These are phyloP conservation scores for Synanthedon vespiformis DNA, from an alignment of 2,888 invertebrate species.

Conservation along the genomic window DNA sequence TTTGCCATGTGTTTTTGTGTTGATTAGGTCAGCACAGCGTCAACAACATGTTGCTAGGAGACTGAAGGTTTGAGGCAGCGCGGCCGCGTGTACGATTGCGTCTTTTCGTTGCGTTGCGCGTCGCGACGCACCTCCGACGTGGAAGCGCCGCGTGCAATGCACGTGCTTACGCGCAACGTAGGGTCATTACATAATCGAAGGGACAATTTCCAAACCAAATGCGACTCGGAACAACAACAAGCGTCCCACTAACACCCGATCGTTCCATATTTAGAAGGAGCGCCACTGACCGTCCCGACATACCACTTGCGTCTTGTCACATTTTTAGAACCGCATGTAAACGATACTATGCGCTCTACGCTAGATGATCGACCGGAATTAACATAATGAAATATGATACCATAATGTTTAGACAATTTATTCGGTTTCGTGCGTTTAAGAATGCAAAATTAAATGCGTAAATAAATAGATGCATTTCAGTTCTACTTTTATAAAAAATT, in stretches of 20 bases:
- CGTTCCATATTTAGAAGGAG: conserved; percentile 67
- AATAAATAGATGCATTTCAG: not conserved
- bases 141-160: conserved; percentile 54
- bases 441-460: conserved; percentile 46
- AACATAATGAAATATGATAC: conserved; percentile 16
- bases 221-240: conserved; percentile 33
- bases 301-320: conserved; percentile 54
- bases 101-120: conserved; percentile 16
- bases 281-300: conserved; percentile 49
- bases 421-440: conserved; percentile 7
- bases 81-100: conserved; percentile 31
- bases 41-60: conserved; percentile 70
- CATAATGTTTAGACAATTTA: conserved; percentile 10
- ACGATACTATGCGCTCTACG: conserved; percentile 44
- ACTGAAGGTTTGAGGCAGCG: conserved; percentile 39
- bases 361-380: conserved; percentile 12
- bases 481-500: not conserved
- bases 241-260: conserved; percentile 46
- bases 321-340: conserved; percentile 66
- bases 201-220: conserved; percentile 20
- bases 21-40: conserved; percentile 60
- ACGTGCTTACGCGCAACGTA: conserved; percentile 42
- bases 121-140: conserved; percentile 45
- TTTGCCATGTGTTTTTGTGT: conserved; percentile 61
- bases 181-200: conserved; percentile 59